Conservation (phyloP, 2,113 vertebrate species). For the Lepus americanus region DNA sequence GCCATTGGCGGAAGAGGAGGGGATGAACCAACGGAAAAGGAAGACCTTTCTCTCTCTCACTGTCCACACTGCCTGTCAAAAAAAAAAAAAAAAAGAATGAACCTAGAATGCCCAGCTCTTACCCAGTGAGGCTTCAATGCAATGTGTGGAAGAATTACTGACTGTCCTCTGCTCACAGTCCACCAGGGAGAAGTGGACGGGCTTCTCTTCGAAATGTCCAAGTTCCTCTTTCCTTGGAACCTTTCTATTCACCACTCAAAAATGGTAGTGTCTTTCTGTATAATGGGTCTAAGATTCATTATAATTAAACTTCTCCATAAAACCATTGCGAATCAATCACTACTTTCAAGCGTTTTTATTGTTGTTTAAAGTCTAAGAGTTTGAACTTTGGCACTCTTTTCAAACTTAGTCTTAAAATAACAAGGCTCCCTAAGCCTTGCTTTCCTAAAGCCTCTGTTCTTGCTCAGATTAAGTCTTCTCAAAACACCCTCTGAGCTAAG, state of each 20-base stretch:
- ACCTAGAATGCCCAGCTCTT: conserved; percentile 93
- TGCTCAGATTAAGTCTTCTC: not conserved
- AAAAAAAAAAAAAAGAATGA: conserved; percentile 81
- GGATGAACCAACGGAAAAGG: too few relatives aligned
- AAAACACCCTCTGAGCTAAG: conserved; percentile 19
- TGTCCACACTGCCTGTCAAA: too few relatives aligned
- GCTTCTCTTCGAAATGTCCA: conserved; percentile 86
- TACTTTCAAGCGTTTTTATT: not conserved
- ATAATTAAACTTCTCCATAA: not conserved
- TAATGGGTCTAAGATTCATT: not conserved
- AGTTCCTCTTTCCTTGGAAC: not conserved
- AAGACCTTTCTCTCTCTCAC: too few relatives aligned
- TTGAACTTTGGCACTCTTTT: conserved; percentile 29
- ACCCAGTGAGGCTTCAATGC: conserved; percentile 90
- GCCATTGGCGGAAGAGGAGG: too few relatives aligned
- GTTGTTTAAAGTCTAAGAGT: not conserved
- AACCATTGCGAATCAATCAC: not conserved
- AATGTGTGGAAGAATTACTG: conserved; percentile 87
- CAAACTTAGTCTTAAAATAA: conserved; percentile 36
- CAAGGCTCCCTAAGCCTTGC: conserved; percentile 24
- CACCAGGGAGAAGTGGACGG: conserved; percentile 89
- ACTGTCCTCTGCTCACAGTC: conserved; percentile 92
- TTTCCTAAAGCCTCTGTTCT: conserved; percentile 34
- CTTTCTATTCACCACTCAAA: not conserved
- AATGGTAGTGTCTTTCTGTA: not conserved